Evolutionary conservation across 2,888 invertebrate genomes (phyloP).

Genomic region (Netelia virgata): DNA sequence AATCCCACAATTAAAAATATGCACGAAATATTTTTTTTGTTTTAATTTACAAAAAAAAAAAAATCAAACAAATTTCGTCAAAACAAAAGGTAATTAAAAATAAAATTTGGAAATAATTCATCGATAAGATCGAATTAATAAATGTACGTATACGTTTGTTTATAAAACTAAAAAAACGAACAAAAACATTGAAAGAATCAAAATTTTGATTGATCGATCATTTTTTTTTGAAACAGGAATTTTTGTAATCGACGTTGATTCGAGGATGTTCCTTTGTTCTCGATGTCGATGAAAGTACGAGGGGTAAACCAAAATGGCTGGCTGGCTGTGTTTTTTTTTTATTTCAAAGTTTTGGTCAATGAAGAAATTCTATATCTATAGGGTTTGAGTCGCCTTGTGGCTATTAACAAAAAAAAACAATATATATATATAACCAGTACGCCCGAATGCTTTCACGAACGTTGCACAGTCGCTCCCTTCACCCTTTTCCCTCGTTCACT

Average conservation of each 20-base stretch:
- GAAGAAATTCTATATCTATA: neutral
- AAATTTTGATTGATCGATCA: neutral
- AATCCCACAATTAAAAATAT: constrained; percentile 48
- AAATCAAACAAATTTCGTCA: neutral
- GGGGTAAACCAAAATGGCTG: no score
- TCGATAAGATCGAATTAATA: neutral
- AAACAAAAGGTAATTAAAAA: neutral
- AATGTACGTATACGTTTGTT: neutral
- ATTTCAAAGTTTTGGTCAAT: neutral
- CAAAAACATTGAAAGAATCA: neutral
- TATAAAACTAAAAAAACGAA: neutral
- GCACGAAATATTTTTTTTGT: constrained; percentile 1
- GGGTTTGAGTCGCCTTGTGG: neutral
- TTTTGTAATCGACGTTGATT: no score
- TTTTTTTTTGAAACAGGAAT: no score
- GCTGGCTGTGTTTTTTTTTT: no score
- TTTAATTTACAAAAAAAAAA: no score
- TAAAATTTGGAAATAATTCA: neutral
- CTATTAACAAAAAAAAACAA: constrained; percentile 30
- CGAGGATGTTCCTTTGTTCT: no score
- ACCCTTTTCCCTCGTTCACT: constrained; percentile 15
- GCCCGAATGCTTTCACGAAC: constrained; percentile 50
- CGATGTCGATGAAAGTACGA: no score
- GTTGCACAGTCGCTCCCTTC: constrained; percentile 21
- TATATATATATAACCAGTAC: neutral